phyloP scores from a whole-genome alignment of 2,797 vertebrate species.

The Micrastur ruficollis region DNA sequence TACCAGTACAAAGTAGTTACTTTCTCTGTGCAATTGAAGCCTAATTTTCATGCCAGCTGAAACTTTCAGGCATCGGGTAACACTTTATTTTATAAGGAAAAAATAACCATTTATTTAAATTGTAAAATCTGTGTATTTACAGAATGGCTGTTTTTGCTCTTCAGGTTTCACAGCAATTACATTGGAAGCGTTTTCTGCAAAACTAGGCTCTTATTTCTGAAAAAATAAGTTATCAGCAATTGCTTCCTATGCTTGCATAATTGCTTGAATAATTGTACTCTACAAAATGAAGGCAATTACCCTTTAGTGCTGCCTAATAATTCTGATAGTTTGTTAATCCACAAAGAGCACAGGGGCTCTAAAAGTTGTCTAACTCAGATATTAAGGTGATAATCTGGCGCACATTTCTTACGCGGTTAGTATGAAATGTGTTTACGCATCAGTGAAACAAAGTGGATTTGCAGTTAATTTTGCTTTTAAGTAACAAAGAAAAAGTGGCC shows the following conservation, averaged over 20 bases:
- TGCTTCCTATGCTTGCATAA: constrained; percentile 25
- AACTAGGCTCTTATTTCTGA: constrained; percentile 33
- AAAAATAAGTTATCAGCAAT: constrained; percentile 59
- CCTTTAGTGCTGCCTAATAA: neutral
- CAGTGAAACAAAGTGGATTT: neutral
- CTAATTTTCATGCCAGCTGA: constrained; percentile 61
- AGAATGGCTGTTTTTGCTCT: constrained; percentile 28
- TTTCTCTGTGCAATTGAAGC: constrained; percentile 49
- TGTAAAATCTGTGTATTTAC: constrained; percentile 49
- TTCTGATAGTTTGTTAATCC: neutral
- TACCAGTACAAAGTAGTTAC: constrained; percentile 53
- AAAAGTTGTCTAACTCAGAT: neutral
- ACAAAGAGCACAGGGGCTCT: neutral
- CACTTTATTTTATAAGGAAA: constrained; percentile 57
- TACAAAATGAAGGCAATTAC: neutral
- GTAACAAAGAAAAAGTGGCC: rapidly evolving
- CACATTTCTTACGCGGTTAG: neutral
- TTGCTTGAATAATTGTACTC: constrained; percentile 20
- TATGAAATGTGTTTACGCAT: neutral
- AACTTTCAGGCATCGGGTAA: constrained; percentile 53
- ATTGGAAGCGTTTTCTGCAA: constrained; percentile 15
- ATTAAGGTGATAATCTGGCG: neutral
- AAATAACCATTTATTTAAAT: constrained; percentile 59
- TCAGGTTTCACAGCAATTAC: constrained; percentile 55
- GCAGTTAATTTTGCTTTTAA: neutral